Percentiles rank a stretch among this genome's conserved stretches.
Conservation (phyloP, 2,888 invertebrate species). For the Hirtodrosophila cameraria region DNA sequence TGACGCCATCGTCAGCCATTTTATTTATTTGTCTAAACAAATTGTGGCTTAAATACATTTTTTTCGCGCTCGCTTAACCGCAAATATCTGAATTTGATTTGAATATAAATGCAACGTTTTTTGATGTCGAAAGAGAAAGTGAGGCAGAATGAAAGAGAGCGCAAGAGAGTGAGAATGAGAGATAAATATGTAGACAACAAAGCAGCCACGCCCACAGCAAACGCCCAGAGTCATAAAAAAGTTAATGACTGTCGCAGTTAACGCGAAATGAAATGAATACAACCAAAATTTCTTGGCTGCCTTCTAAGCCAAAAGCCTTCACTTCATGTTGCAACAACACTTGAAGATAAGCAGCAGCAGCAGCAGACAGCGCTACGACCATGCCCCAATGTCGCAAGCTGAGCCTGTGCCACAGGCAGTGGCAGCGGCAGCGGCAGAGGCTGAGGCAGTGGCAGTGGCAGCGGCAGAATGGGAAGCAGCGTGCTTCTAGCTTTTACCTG, state of each 20-base stretch:
- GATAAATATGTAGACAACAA: too few relatives aligned
- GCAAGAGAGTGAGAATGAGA: neutral
- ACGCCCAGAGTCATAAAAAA: conserved; percentile 49
- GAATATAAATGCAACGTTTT: conserved; percentile 25
- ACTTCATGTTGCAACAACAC: conserved; percentile 69
- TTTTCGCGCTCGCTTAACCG: conserved; percentile 31
- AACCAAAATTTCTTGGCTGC: conserved; percentile 26
- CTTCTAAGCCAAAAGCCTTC: conserved; percentile 53
- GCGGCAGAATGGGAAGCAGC: too few relatives aligned
- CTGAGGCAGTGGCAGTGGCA: conserved; percentile 10
- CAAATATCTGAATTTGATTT: conserved; percentile 71
- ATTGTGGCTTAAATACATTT: conserved; percentile 58
- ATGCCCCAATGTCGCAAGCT: conserved; percentile 21
- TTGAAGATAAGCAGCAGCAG: conserved; percentile 62
- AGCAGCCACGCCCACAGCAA: conserved; percentile 6
- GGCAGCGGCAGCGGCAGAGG: conserved; percentile 12
- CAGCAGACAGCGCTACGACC: conserved; percentile 18
- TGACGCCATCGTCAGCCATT: conserved; percentile 41
- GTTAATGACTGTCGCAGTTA: conserved; percentile 71
- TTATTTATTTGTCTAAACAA: conserved; percentile 59
- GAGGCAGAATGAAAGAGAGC: neutral
- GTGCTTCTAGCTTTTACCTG: conserved; percentile 27
- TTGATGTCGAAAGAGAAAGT: neutral
- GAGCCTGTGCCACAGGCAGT: conserved; percentile 9
- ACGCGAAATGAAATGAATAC: conserved; percentile 48